phyloP scores from a whole-genome alignment of 1,140 invertebrate genomes.

The Atopsyche davidsoni region DNA sequence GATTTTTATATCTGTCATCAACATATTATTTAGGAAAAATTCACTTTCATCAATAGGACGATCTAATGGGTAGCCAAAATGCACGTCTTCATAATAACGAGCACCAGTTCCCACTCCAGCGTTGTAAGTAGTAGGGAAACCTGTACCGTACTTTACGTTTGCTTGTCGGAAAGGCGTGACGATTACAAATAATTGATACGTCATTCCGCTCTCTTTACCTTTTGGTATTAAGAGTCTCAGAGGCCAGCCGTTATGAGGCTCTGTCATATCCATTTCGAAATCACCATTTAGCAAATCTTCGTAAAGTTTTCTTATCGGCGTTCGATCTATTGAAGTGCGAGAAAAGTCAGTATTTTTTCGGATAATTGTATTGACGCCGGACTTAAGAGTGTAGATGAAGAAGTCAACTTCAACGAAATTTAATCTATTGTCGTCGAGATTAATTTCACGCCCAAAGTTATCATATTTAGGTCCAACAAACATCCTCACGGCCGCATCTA shows the following conservation, averaged over 20 bases:
- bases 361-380: constrained; percentile 58
- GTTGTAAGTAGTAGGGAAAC: neutral
- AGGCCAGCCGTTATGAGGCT: constrained; percentile 54
- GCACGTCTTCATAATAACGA: constrained; percentile 45
- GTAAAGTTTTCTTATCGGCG: constrained; percentile 44
- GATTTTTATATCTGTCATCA: constrained; percentile 57
- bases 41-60: constrained; percentile 51
- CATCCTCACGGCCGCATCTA: constrained; percentile 28
- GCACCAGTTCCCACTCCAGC: constrained; percentile 35
- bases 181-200: constrained; percentile 53
- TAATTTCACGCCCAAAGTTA: constrained; percentile 47
- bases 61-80: constrained; percentile 66
- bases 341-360: constrained; percentile 44
- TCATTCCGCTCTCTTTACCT: constrained; percentile 51
- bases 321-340: constrained; percentile 46
- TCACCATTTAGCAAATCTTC: constrained; percentile 43
- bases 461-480: constrained; percentile 40
- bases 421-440: constrained; percentile 53
- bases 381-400: constrained; percentile 56
- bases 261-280: constrained; percentile 45
- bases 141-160: constrained; percentile 17
- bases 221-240: constrained; percentile 53
- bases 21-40: constrained; percentile 59
- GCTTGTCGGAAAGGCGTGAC: constrained; percentile 42
- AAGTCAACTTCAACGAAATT: constrained; percentile 62